Evolutionary conservation across 1,140 invertebrate genomes (phyloP), one percentile per base, ranked within the genome.

Genomic region (Eumaeus atala): DNA sequence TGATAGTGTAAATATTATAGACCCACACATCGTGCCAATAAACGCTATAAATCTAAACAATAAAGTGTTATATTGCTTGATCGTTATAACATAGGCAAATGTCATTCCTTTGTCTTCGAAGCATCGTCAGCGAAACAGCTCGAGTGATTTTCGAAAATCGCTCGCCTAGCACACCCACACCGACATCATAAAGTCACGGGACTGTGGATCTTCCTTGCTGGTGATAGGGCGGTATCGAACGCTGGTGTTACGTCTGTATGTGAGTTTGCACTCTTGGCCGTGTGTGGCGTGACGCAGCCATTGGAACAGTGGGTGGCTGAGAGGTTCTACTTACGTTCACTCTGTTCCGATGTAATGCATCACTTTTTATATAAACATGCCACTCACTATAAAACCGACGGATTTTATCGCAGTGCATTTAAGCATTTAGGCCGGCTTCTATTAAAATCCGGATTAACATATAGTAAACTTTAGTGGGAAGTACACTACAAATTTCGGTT

Each of bases 61-160:
- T 37, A 37, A 40, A 40, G 40, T 44, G 40, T 44, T 44, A 44
- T 44, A 17, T 44, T 16, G 40, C 14, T 16, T 44, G 35, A 51
- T 40, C 44, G 21, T 33, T 60, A 54, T 57, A 57, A 64, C 60
- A 64, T 60, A 51, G 58, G 61, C 51, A 66, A 66, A 58, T 54
- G 51, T 57, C 58, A 63, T 59, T 56, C 61, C 65, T 66, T 66
- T 59, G 58, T 64, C 35, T 57, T 42, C 49, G 56, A 37, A 51
- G 59, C 70, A 14, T 64, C 54, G 66, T 73, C 67, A 73, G 70
- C 70, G 51, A 57, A 68, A 66, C 58, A 58, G 56, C 61, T 60
- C 50, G 51, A 70, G 70, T 69, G 70, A 67, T 59, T 65, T 67
- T 66, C 40, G 58, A 68, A 70, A 72, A 67, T 50, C 57, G 69